Evolutionary conservation across 1,140 invertebrate genomes (phyloP).

Genomic region (Eriosoma lanigerum): DNA sequence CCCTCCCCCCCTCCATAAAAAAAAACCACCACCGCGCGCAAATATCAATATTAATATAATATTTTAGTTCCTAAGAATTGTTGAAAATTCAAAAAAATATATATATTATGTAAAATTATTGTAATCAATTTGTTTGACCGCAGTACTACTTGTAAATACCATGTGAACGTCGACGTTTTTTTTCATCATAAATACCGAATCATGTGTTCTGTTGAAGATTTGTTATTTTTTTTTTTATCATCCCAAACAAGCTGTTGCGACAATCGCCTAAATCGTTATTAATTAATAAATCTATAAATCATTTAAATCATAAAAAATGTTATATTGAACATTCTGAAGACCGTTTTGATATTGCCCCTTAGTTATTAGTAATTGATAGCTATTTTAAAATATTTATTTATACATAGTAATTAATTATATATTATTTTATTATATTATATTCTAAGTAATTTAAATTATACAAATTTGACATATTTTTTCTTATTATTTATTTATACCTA

Average conservation of each 20-base stretch:
- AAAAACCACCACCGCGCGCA: background rate
- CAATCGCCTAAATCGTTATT: too few relatives aligned
- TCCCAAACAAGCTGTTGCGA: too few relatives aligned
- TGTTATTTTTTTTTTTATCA: too few relatives aligned
- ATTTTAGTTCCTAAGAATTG: conserved; percentile 25
- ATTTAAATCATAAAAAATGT: too few relatives aligned
- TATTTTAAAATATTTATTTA: background rate
- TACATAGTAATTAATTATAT: background rate
- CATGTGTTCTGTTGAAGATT: too few relatives aligned
- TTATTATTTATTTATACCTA: too few relatives aligned
- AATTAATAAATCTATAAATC: too few relatives aligned
- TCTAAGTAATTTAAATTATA: conserved; percentile 17
- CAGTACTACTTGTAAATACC: background rate
- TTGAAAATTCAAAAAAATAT: background rate
- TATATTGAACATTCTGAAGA: too few relatives aligned
- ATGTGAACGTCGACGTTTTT: background rate
- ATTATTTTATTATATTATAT: background rate
- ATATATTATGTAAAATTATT: background rate
- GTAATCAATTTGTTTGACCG: background rate
- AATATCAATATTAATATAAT: background rate
- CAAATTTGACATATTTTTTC: background rate
- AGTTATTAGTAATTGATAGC: background rate
- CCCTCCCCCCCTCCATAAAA: background rate
- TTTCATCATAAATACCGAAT: too few relatives aligned
- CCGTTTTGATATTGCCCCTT: background rate